These are phyloP conservation scores for Catharus bicknelli DNA, from an alignment of 2,113 vertebrate species.

Conservation along the genomic window DNA sequence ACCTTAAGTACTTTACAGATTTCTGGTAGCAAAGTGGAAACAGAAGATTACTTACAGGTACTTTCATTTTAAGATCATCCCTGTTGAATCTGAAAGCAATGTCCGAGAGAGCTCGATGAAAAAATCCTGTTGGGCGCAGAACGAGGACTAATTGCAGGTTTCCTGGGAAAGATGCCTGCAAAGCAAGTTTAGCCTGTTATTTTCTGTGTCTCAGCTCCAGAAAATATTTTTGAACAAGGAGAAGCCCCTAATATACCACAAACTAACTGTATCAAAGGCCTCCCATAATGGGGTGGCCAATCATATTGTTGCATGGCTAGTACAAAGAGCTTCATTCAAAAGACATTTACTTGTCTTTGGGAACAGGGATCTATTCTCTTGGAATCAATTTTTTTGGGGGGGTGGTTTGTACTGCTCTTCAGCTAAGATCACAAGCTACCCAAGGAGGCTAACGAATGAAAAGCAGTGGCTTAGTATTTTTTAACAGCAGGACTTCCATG, in stretches of 20 bases:
- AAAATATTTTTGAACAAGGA: background rate
- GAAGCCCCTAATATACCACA: background rate
- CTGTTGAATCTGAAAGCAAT: constrained; percentile 91
- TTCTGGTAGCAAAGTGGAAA: background rate
- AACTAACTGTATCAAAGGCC: background rate
- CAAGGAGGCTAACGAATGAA: background rate
- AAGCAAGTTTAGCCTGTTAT: constrained; percentile 6
- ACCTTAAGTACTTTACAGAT: background rate
- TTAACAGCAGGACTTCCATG: background rate
- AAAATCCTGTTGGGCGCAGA: constrained; percentile 87
- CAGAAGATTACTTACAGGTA: constrained; percentile 83
- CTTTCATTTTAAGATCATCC: constrained; percentile 99
- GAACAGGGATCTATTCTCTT: constrained; percentile 4
- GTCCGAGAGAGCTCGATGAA: constrained; percentile 90
- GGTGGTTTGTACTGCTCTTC: background rate
- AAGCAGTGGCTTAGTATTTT: background rate
- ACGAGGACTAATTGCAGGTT: constrained; percentile 95
- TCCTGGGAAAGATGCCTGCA: constrained; percentile 93
- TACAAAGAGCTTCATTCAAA: constrained; percentile 8
- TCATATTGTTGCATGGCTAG: background rate
- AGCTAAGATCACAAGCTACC: background rate
- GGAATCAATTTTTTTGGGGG: background rate
- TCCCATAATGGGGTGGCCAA: background rate
- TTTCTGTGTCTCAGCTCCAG: background rate
- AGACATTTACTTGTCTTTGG: background rate